These are phyloP conservation scores for Dendrolimus houi DNA, from an alignment of 2,888 invertebrate genomes.

Conservation along the genomic window DNA sequence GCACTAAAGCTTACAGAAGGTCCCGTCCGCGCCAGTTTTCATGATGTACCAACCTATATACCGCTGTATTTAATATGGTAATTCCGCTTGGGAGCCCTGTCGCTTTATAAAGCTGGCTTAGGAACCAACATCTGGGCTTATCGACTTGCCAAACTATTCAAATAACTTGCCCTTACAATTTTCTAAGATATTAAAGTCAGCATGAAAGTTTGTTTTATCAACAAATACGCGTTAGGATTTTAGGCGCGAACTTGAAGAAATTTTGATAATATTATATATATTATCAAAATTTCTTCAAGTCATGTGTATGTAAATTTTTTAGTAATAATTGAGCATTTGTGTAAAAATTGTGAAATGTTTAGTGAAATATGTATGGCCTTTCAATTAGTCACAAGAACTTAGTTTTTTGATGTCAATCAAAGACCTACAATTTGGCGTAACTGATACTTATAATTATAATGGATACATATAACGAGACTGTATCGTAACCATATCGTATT, in stretches of 20 bases:
- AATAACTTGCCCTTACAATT: neutral
- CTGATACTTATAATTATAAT: too few species aligned
- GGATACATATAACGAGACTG: too few species aligned
- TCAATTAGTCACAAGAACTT: too few species aligned
- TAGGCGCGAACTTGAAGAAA: neutral
- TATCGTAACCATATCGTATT: too few species aligned
- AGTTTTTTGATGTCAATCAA: too few species aligned
- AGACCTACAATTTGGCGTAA: too few species aligned
- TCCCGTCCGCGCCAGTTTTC: conserved; percentile 1
- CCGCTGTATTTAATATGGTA: neutral
- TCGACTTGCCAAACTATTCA: neutral
- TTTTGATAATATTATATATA: neutral
- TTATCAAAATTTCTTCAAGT: neutral
- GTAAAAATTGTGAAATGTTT: too few species aligned
- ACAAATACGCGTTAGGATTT: neutral
- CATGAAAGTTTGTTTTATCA: neutral
- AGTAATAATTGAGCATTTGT: too few species aligned
- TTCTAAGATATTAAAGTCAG: neutral
- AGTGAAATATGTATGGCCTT: too few species aligned
- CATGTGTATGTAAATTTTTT: too few species aligned
- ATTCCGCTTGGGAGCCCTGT: conserved; percentile 1
- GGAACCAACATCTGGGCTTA: neutral
- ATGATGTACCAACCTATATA: conserved; percentile 1
- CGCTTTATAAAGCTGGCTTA: neutral
- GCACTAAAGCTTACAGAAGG: neutral